Evolutionary conservation across 92 coral and sea anemone genomes (phyloP).

Genomic region (Phenganax subtilis): DNA sequence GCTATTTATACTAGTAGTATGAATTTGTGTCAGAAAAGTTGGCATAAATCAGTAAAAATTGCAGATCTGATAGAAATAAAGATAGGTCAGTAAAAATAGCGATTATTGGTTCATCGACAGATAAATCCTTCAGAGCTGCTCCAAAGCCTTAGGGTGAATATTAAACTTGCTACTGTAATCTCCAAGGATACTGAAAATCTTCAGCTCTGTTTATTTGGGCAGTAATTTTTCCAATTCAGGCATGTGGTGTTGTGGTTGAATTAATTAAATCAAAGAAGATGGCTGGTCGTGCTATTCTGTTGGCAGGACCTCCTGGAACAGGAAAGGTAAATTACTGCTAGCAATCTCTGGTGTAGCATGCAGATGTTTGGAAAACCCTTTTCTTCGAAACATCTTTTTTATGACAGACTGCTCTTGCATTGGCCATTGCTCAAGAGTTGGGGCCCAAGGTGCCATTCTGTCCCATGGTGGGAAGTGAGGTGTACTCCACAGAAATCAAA

Average conservation of each 20-base stretch:
- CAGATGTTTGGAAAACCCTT: not conserved
- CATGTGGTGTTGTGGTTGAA: constrained; percentile 94
- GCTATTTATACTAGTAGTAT: no score
- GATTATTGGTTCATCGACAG: no score
- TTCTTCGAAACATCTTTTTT: not conserved
- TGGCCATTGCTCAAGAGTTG: constrained; percentile 94
- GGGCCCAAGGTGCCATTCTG: constrained; percentile 99
- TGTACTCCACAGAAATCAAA: constrained; percentile 96
- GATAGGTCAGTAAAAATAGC: no score
- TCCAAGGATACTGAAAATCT: no score
- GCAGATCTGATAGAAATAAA: no score
- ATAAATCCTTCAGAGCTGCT: no score
- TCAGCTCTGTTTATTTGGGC: no score
- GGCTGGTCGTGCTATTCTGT: constrained; percentile 94
- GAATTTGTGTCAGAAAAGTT: no score
- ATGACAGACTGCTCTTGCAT: constrained; percentile 86
- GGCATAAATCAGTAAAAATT: no score
- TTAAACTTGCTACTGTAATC: no score
- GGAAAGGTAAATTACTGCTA: constrained; percentile 66
- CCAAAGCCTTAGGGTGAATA: no score
- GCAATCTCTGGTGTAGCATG: not conserved
- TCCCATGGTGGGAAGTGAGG: constrained; percentile 99
- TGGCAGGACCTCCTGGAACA: constrained; percentile 99
- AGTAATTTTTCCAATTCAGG: constrained; percentile 42
- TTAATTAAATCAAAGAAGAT: constrained; percentile 83